Conservation (phyloP, 1,140 invertebrate species). For the Drosophila lacertosa region DNA sequence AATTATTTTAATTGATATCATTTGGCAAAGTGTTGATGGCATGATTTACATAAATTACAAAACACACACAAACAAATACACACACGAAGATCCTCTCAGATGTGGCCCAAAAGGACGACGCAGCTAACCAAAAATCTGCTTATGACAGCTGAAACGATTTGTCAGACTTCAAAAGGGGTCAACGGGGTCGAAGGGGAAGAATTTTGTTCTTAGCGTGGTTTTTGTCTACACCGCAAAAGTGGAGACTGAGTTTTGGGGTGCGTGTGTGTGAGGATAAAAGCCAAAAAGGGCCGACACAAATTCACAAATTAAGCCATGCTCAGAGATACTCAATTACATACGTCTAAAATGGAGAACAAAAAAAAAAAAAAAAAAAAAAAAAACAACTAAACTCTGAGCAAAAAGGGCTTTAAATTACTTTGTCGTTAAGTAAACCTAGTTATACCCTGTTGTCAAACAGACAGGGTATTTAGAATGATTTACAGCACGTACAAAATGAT, state of each 20-base stretch:
- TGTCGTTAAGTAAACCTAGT: neutral
- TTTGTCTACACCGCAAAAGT: constrained; percentile 5
- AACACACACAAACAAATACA: constrained; percentile 4
- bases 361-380: neutral
- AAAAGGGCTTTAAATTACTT: constrained; percentile 29
- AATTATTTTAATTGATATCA: constrained; percentile 55
- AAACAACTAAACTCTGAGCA: neutral
- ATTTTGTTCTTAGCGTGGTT: neutral
- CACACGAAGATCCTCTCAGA: constrained; percentile 1
- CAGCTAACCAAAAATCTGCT: constrained; percentile 34
- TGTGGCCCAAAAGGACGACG: constrained; percentile 2
- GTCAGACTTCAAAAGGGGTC: constrained; percentile 14
- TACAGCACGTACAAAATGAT: too few species aligned
- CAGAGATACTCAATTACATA: constrained; percentile 42
- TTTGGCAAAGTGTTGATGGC: constrained; percentile 43
- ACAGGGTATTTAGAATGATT: too few species aligned
- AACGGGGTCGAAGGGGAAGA: too few species aligned
- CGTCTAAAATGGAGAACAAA: neutral
- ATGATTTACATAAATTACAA: constrained; percentile 48
- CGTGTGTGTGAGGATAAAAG: constrained; percentile 19
- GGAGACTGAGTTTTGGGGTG: neutral
- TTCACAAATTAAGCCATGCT: constrained; percentile 38
- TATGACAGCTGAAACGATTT: constrained; percentile 54
- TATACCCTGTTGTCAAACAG: neutral
- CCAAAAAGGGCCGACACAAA: constrained; percentile 34